Evolutionary conservation across 2,113 vertebrate genomes (phyloP), one percentile per base, ranked within the genome.

Genomic region (Suncus etruscus): DNA sequence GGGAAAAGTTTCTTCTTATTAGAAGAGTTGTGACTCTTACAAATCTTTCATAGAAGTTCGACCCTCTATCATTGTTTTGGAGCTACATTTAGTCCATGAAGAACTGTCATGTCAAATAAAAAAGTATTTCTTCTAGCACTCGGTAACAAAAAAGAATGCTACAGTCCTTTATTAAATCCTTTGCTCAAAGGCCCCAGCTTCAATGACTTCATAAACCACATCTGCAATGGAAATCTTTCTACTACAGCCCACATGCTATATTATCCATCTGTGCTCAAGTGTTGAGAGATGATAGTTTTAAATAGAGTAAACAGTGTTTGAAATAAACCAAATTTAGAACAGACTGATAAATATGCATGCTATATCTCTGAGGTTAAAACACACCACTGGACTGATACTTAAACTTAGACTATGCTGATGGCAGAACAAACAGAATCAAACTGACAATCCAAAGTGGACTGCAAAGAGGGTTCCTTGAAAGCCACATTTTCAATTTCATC

Each of bases 311-410:
- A 79, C 0, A 10, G 25, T 32, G 24, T 78, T 66, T 74, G 51
- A 83, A 91, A 87, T 31, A 74, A 90, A 68, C 48, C 69, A 76
- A 86, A 81, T 27, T 92, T 78, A 18, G 15, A 85, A 63, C 27
- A 78, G 58, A 75, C 68, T 39, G 90, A 29, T 32, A 89, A 85
- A 91, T 29, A 85, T 4, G 31, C 12, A 32, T 3, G 27, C 12
- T 80, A 54, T 29, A 20, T 25, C 83, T 87, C 1, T 90, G 63
- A 92, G 18, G n/a, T 39, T 61, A 32, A 81, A 79, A 90, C 73
- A 79, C 25, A 79, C 69, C 45, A 58, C 10, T 45, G 91, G 90
- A 63, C 32, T 65, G 9, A 78, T 70, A 75, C 25, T 61, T 92
- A 77, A 69, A 77, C 29, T 50, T 1, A 78, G 48, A 77, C 20